These are phyloP conservation scores for Chaetodon trifasciatus DNA, from an alignment of 2,797 vertebrate species.

Conservation along the genomic window DNA sequence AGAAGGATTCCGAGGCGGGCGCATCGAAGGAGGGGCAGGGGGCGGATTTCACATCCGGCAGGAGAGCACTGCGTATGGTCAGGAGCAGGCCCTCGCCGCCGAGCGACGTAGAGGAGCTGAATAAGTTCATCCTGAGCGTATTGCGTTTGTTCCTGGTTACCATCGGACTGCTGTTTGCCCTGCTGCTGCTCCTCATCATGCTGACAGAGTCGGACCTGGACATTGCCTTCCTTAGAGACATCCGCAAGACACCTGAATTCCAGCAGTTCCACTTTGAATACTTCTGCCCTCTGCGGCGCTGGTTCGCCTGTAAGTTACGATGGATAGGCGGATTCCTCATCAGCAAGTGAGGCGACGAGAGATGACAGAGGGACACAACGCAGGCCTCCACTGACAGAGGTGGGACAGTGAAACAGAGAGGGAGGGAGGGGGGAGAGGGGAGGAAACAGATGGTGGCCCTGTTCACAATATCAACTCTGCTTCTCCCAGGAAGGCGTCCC, in stretches of 20 bases:
- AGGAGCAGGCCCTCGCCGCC: conserved; percentile 89
- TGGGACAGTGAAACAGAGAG: conserved; percentile 1
- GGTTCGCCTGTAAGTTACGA: conserved; percentile 96
- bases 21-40: conserved; percentile 65
- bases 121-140: conserved; percentile 95
- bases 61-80: conserved; percentile 87
- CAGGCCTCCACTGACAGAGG: conserved; percentile 43
- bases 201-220: conserved; percentile 98
- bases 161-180: conserved; percentile 93
- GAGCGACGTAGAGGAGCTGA: conserved; percentile 91
- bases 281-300: conserved; percentile 98
- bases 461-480: conserved; percentile 72
- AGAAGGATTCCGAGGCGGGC: conserved; percentile 85
- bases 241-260: conserved; percentile 97
- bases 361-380: conserved; percentile 25
- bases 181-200: conserved; percentile 96
- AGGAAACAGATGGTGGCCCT: conserved; percentile 45
- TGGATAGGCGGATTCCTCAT: conserved; percentile 92
- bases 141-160: conserved; percentile 95
- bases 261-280: conserved; percentile 99
- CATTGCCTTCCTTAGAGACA: conserved; percentile 97
- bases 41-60: conserved; percentile 69
- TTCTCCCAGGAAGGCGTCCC: conserved; percentile 79
- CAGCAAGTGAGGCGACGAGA: conserved; percentile 77
- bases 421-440: conserved; percentile 16